Evolutionary conservation across 2,888 invertebrate genomes (phyloP).

Genomic region (Ophion ellenae): DNA sequence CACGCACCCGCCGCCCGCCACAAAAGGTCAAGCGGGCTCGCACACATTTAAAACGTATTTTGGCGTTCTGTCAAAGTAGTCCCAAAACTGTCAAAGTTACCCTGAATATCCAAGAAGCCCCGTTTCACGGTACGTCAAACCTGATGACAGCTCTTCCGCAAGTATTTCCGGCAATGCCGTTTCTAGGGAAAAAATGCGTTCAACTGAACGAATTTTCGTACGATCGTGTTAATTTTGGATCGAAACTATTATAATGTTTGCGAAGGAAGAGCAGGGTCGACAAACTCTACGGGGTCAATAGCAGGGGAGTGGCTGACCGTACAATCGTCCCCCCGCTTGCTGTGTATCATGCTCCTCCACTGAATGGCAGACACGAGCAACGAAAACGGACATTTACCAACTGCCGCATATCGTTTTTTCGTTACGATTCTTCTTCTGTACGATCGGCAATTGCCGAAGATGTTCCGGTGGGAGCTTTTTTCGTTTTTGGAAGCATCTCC

Average conservation of each 20-base stretch:
- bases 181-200: background rate
- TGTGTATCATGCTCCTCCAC: conserved; percentile 30
- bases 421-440: background rate
- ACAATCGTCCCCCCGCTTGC: conserved; percentile 28
- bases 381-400: conserved; percentile 36
- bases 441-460: conserved; percentile 37
- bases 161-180: background rate
- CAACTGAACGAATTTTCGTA: background rate
- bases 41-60: too few relatives aligned
- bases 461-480: background rate
- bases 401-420: background rate
- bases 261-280: conserved; percentile 20
- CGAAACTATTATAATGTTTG: conserved; percentile 17
- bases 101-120: too few relatives aligned
- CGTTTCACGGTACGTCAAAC: background rate
- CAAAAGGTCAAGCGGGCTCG: too few relatives aligned
- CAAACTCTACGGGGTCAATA: conserved; percentile 49
- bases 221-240: background rate
- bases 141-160: background rate
- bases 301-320: conserved; percentile 47
- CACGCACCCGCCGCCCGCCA: too few relatives aligned
- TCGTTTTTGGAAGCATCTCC: conserved; percentile 28
- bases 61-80: too few relatives aligned
- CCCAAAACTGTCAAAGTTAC: too few relatives aligned
- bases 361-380: conserved; percentile 51